Percentiles rank a stretch among this genome's conserved stretches.
phyloP scores from a whole-genome alignment of 1,140 invertebrate genomes.

The Drosophila orosa region DNA sequence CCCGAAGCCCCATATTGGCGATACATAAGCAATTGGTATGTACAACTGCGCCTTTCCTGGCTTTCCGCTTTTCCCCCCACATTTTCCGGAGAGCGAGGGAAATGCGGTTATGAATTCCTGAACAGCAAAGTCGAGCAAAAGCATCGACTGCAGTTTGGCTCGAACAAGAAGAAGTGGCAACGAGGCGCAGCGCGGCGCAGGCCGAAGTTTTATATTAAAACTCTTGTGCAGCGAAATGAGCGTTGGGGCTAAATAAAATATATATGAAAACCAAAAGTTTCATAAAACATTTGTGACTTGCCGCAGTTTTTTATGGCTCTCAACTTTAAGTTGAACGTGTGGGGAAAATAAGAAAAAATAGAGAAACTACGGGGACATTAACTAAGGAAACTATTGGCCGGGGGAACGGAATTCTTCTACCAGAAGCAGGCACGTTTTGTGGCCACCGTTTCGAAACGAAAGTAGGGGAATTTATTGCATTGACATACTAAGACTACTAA shows the following conservation, averaged over 20 bases:
- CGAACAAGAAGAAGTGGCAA: constrained; percentile 8
- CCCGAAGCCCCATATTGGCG: constrained; percentile 63
- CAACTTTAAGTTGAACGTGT: constrained; percentile 66
- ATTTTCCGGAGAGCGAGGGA: constrained; percentile 31
- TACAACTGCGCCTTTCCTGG: constrained; percentile 75
- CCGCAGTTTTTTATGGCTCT: constrained; percentile 70
- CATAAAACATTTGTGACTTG: constrained; percentile 81
- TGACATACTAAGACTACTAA: constrained; percentile 58
- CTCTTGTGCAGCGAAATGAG: constrained; percentile 63
- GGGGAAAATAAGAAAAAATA: constrained; percentile 7
- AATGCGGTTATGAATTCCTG: constrained; percentile 80
- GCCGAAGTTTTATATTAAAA: constrained; percentile 75
- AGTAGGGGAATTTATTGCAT: constrained; percentile 71
- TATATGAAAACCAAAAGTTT: constrained; percentile 59
- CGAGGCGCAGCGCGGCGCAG: constrained; percentile 1
- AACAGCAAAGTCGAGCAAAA: constrained; percentile 46
- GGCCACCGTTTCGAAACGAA: constrained; percentile 46
- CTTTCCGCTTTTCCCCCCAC: not conserved
- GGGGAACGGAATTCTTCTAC: not conserved
- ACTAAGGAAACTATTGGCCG: constrained; percentile 30
- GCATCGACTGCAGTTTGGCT: constrained; percentile 44
- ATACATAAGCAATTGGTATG: constrained; percentile 80
- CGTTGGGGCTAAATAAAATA: constrained; percentile 71
- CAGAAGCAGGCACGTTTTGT: constrained; percentile 41
- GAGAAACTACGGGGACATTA: constrained; percentile 24